Evolutionary conservation across 2,888 invertebrate genomes (phyloP).

Genomic region (Dicyrtomina minuta): DNA sequence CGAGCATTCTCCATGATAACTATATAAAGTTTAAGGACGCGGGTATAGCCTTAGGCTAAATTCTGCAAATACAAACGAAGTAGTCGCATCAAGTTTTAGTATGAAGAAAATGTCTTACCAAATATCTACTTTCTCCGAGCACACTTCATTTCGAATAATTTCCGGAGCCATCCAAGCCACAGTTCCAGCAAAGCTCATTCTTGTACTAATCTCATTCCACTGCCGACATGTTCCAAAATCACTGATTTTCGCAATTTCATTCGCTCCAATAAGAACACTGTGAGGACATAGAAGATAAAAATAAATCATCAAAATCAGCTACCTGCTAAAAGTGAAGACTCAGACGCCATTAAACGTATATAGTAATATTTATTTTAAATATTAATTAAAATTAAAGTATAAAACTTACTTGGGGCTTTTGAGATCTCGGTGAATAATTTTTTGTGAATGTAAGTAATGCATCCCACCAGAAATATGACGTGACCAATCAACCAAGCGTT

Average conservation of each 20-base stretch:
- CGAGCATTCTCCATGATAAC: too few species aligned
- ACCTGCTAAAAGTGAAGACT: constrained; percentile 7
- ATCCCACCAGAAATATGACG: constrained; percentile 95
- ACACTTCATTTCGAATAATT: constrained; percentile 93
- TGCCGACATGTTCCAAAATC: constrained; percentile 96
- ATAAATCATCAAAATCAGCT: constrained; percentile 26
- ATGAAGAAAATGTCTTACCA: constrained; percentile 68
- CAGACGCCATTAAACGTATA: too few species aligned
- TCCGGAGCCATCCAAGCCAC: constrained; percentile 99
- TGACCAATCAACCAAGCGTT: constrained; percentile 85
- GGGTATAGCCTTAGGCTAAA: too few species aligned
- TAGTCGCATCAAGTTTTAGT: too few species aligned
- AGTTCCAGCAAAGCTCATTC: constrained; percentile 98
- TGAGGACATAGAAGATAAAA: constrained; percentile 53
- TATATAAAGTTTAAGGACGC: too few species aligned
- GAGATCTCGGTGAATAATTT: constrained; percentile 96
- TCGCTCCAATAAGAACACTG: constrained; percentile 80
- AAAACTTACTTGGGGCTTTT: constrained; percentile 95
- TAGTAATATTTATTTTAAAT: not conserved
- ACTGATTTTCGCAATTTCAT: constrained; percentile 86
- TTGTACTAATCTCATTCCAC: constrained; percentile 90
- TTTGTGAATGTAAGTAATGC: constrained; percentile 92
- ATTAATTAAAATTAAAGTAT: not conserved
- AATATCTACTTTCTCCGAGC: constrained; percentile 96
- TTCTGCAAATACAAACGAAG: not conserved